Base-by-base conservation (phyloP, 2,888 invertebrate species). In the Leistus spinibarbis region DNA sequence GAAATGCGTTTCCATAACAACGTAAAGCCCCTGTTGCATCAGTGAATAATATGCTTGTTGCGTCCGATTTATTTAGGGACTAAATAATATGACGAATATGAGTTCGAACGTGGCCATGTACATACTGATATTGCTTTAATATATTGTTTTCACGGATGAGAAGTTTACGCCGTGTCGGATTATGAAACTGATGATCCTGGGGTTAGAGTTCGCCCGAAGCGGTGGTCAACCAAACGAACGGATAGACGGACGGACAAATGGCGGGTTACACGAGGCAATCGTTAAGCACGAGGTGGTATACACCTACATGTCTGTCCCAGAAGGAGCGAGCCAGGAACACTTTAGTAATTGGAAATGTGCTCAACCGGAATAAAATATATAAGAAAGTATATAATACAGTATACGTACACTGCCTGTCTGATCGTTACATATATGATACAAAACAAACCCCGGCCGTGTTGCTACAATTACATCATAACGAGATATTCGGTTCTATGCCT, bases 331-430 rank as follows among this genome's bases (percentile, higher is more conserved):
- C 79, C 79, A 80, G 79, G 81, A 82, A 82, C 82, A 81, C 81
- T 82, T 82, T 80, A 79, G 82, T 84, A 84, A 84, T 84, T 84
- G 84, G 83, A 84, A 83, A 83, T 81, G 82, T 82, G 81, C 82
- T 81, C 82, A 82, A 81, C 80, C 82, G 83, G 83, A 84, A 84
- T 82, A 83, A 83, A 83, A 83, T 82, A 83, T 82, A 83, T 83
- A 83, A 83, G 83, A 82, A 83, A 83, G 82, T 82, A 81, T 81
- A n/a, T n/a, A n/a, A n/a, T n/a, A n/a, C n/a, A n/a, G n/a, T n/a
- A n/a, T n/a, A n/a, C n/a, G n/a, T n/a, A n/a, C n/a, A 79, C 80
- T 82, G 82, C 80, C 79, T 81, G 80, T 81, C 79, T 79, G 80
- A 79, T 80, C 79, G 77, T 76, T 77, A 78, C 77, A 79, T 78